Base-by-base conservation (phyloP, 2,113 vertebrate species). In the Otocyon megalotis region DNA sequence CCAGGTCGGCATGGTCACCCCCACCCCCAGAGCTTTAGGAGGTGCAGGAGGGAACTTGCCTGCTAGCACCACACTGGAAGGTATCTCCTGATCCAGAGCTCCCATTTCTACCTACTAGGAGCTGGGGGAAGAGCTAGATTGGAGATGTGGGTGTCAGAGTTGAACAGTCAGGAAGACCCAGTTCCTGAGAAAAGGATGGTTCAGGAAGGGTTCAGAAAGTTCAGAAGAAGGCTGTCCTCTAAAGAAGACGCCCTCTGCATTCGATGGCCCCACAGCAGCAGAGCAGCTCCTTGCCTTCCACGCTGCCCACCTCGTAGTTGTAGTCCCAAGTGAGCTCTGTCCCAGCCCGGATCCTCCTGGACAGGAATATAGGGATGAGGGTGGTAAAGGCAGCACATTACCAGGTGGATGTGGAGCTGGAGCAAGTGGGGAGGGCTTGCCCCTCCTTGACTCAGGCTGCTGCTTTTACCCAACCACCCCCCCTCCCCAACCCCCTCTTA, bases 261-360 rank as follows among this genome's bases (percentile, higher is more conserved):
- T 99, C 99, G 0, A 99, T 99, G 93, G 99, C 99, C 16, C 99
- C 99, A 0, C 99, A 99, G 98, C 99, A 99, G 98, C 99, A 99
- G n/a, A 99, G 99, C 82, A 99, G 99, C 97, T 99, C 99, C 90
- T 99, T 99, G 74, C 99, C 99, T 95, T 99, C 99, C 98, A 99
- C 99, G 0, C 99, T 99, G 95, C 99, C 99, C 6, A 99, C 99
- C 96, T 99, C 99, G 0, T 99, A 99, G 98, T 99, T 99, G 97
- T 99, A 99, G 98, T 99, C 99, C 99, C 99, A 99, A 0, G 99
- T 99, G 74, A 99, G 99, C 97, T 99, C 99, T 0, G 99, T 99
- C 43, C 99, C 99, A 0, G 99, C 99, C 5, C 99, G 99, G 94
- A 99, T 99, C 67, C 99, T 98, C 99, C 99, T 99, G 97, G 1